phyloP scores from a whole-genome alignment of 1,140 invertebrate genomes.

The Wasmannia auropunctata region DNA sequence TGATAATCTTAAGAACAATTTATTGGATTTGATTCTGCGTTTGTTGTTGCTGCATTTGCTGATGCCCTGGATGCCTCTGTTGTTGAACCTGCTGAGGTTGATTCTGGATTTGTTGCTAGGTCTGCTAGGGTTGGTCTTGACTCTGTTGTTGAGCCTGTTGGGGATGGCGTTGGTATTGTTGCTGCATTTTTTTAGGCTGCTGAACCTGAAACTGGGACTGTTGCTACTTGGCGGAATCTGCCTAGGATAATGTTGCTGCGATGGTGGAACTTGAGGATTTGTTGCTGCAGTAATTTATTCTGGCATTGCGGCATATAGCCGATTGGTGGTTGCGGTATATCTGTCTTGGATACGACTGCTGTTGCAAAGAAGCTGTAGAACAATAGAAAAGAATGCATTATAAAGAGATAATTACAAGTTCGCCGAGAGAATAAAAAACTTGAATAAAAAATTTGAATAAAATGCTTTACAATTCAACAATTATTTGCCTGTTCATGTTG shows the following conservation, averaged over 20 bases:
- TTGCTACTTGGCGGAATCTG: too few species aligned
- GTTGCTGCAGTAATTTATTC: slow-evolving; percentile 58
- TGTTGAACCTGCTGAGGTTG: slow-evolving; percentile 55
- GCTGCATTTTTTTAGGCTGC: slow-evolving; percentile 43
- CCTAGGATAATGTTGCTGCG: slow-evolving; percentile 63
- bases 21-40: slow-evolving; percentile 36
- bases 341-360: slow-evolving; percentile 70
- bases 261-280: slow-evolving; percentile 61
- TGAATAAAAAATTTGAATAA: slow-evolving; percentile 6
- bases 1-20: too few species aligned
- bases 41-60: too few species aligned
- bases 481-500: slow-evolving; percentile 69
- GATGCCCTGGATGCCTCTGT: too few species aligned
- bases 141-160: slow-evolving; percentile 28
- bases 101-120: slow-evolving; percentile 47
- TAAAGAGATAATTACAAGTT: background rate
- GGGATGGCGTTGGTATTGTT: slow-evolving; percentile 56
- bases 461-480: background rate
- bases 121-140: slow-evolving; percentile 30
- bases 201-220: slow-evolving; percentile 42
- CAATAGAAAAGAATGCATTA: background rate
- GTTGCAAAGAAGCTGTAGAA: slow-evolving; percentile 65
- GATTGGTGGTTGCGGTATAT: slow-evolving; percentile 65
- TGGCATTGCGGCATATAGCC: slow-evolving; percentile 54
- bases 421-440: background rate